phyloP scores from a whole-genome alignment of 2,888 invertebrate species.

The Drosophila tripunctata region DNA sequence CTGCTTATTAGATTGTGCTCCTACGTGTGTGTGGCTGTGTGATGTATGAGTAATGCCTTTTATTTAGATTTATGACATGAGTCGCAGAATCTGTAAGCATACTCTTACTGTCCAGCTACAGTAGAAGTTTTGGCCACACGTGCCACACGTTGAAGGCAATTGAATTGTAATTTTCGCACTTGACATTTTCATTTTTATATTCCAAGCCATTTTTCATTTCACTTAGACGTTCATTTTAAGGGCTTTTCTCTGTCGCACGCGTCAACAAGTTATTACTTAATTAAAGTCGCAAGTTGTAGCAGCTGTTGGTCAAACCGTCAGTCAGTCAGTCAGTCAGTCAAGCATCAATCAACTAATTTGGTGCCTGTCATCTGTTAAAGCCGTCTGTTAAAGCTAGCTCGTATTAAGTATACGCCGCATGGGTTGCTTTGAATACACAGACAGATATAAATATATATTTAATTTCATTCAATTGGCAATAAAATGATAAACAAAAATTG shows the following conservation, averaged over 20 bases:
- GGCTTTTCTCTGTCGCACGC: slow-evolving; percentile 2
- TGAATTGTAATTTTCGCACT: slow-evolving; percentile 66
- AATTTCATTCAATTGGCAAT: slow-evolving; percentile 1
- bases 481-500: slow-evolving; percentile 1
- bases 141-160: slow-evolving; percentile 53
- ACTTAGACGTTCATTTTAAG: slow-evolving; percentile 5
- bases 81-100: slow-evolving; percentile 15
- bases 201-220: slow-evolving; percentile 39
- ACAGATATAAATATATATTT: neutral
- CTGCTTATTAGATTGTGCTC: slow-evolving; percentile 60
- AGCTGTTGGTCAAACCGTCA: slow-evolving; percentile 39
- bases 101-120: neutral
- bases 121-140: slow-evolving; percentile 25
- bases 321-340: slow-evolving; percentile 35
- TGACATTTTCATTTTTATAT: slow-evolving; percentile 47
- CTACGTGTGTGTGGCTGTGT: slow-evolving; percentile 3
- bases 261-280: slow-evolving; percentile 19
- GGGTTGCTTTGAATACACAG: neutral
- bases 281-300: slow-evolving; percentile 6
- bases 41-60: slow-evolving; percentile 36
- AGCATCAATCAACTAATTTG: slow-evolving; percentile 43
- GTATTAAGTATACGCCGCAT: slow-evolving; percentile 33
- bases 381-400: neutral
- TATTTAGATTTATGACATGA: slow-evolving; percentile 50
- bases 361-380: slow-evolving; percentile 12